Evolutionary conservation across 1,140 invertebrate species (phyloP).

Genomic region (Drosophila persimilis): DNA sequence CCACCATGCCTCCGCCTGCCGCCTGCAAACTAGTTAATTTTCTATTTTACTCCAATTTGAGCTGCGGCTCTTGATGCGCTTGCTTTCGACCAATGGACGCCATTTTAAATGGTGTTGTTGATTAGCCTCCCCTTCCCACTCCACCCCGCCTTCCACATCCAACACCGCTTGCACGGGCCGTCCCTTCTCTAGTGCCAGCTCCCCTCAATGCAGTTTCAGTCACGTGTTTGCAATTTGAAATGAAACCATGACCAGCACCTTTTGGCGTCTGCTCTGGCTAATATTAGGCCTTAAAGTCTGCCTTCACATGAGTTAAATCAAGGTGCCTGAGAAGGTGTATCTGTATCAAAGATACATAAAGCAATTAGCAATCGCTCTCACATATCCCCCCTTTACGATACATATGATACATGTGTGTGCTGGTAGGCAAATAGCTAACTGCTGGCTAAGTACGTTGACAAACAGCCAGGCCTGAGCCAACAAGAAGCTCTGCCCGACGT

Average conservation of each 20-base stretch:
- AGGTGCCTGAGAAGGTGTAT: slow-evolving; percentile 15
- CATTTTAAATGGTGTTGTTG: slow-evolving; percentile 54
- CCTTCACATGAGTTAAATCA: slow-evolving; percentile 17
- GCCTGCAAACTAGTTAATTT: slow-evolving; percentile 79
- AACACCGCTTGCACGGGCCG: neutral
- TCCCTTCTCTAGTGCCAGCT: neutral
- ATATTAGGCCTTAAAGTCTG: slow-evolving; percentile 22
- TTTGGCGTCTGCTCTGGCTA: slow-evolving; percentile 51
- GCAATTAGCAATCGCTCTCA: slow-evolving; percentile 16
- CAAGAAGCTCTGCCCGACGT: slow-evolving; percentile 27
- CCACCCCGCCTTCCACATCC: slow-evolving; percentile 2
- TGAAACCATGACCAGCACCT: slow-evolving; percentile 18
- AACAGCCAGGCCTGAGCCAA: slow-evolving; percentile 51
- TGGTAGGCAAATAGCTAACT: slow-evolving; percentile 61
- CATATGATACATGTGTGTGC: neutral
- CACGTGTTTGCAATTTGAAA: slow-evolving; percentile 67
- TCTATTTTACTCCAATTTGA: slow-evolving; percentile 83
- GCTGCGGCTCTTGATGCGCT: slow-evolving; percentile 39
- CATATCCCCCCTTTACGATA: neutral
- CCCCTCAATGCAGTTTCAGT: slow-evolving; percentile 12
- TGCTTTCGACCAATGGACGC: slow-evolving; percentile 62
- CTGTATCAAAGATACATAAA: slow-evolving; percentile 6
- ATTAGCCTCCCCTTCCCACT: slow-evolving; percentile 28
- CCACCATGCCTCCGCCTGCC: slow-evolving; percentile 15
- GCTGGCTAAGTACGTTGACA: slow-evolving; percentile 68